These are phyloP conservation scores for Gobionotothen gibberifrons DNA, from an alignment of 2,797 vertebrate genomes.

Conservation along the genomic window DNA sequence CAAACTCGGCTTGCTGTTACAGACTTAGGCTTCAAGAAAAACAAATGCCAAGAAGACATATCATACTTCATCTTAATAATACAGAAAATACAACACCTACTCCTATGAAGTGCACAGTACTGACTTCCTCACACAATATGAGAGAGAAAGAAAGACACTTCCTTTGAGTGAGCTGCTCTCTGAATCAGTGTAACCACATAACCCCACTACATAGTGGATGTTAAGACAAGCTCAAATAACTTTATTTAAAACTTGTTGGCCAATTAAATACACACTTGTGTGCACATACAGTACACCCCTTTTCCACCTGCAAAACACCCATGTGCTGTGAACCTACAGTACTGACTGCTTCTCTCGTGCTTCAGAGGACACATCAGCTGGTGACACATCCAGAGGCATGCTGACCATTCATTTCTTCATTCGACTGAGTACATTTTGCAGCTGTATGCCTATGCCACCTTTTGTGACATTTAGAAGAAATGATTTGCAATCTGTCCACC, in stretches of 20 bases:
- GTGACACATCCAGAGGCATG: conserved; percentile 53
- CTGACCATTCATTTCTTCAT: conserved; percentile 51
- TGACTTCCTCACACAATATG: conserved; percentile 48
- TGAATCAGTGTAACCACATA: conserved; percentile 38
- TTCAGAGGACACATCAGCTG: conserved; percentile 40
- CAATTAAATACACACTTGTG: conserved; percentile 15
- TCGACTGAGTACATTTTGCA: conserved; percentile 48
- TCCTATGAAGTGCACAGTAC: conserved; percentile 20
- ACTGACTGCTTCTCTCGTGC: conserved; percentile 17
- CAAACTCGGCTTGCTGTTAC: neutral
- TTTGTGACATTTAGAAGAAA: conserved; percentile 68
- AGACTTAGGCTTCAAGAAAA: conserved; percentile 3
- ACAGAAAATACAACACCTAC: neutral
- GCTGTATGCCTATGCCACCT: conserved; percentile 57
- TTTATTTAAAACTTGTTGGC: conserved; percentile 25
- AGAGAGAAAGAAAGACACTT: conserved; percentile 49
- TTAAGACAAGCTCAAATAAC: conserved; percentile 31
- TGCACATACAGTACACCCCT: neutral
- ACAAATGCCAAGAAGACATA: neutral
- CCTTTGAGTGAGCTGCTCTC: conserved; percentile 54
- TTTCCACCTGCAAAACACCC: conserved; percentile 3
- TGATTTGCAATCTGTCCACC: conserved; percentile 54
- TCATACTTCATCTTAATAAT: neutral
- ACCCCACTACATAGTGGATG: neutral
- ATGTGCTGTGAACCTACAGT: neutral